These are phyloP conservation scores for Channa argus DNA, from an alignment of 2,113 vertebrate genomes.

Conservation along the genomic window DNA sequence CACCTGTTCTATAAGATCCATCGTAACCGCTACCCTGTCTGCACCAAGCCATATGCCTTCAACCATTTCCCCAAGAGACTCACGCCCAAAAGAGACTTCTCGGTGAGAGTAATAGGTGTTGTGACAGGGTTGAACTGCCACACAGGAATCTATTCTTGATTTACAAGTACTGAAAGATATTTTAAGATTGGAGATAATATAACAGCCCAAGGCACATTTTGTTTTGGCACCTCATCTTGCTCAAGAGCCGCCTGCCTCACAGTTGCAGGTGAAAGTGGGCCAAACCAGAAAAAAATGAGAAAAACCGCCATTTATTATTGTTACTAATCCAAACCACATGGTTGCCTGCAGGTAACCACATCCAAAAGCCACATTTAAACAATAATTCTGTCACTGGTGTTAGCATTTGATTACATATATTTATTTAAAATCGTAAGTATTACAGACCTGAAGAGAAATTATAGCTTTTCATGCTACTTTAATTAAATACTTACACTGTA, in stretches of 20 bases:
- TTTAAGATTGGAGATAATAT: conserved; percentile 34
- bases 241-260: background rate
- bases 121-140: background rate
- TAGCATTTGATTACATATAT: background rate
- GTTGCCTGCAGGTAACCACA: background rate
- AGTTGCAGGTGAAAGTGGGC: background rate
- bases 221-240: background rate
- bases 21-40: conserved; percentile 96
- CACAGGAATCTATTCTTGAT: conserved; percentile 24
- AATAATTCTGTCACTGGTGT: background rate
- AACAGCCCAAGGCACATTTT: conserved; percentile 7
- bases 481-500: background rate
- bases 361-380: background rate
- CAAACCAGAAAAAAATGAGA: background rate
- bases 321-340: background rate
- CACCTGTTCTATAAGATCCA: conserved; percentile 99
- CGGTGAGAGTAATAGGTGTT: conserved; percentile 82
- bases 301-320: background rate
- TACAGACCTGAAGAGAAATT: background rate
- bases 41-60: conserved; percentile 97
- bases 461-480: background rate
- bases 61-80: conserved; percentile 98
- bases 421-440: background rate
- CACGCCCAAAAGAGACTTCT: conserved; percentile 96
- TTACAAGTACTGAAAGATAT: conserved; percentile 34